Evolutionary conservation across 2,797 vertebrate species (phyloP).

Genomic region (Falco naumanni): DNA sequence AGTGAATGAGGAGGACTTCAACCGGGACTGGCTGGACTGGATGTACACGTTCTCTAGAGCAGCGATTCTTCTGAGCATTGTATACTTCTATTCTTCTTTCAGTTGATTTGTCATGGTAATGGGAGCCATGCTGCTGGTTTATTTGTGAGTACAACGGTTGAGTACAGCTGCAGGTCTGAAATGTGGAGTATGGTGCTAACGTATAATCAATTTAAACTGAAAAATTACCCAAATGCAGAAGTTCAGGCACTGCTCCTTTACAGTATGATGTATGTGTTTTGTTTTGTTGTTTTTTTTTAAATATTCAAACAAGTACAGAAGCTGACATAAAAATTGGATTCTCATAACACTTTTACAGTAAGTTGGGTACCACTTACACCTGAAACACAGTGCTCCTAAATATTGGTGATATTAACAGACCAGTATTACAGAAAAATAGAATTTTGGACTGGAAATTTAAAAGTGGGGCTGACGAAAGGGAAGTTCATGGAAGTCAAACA

Average conservation of each 20-base stretch:
- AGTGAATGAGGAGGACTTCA: slow-evolving; percentile 92
- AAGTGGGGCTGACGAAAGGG: fast-evolving
- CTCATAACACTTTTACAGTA: neutral
- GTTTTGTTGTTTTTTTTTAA: too few relatives aligned
- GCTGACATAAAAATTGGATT: neutral
- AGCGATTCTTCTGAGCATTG: slow-evolving; percentile 91
- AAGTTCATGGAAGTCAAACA: neutral
- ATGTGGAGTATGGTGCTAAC: neutral
- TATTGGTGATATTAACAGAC: neutral
- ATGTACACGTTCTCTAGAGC: slow-evolving; percentile 91
- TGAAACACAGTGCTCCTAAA: neutral
- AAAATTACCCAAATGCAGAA: neutral
- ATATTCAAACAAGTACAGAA: neutral
- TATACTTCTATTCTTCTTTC: slow-evolving; percentile 97
- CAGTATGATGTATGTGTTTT: neutral
- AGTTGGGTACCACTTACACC: neutral
- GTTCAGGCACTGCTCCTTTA: neutral
- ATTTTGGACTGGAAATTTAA: neutral
- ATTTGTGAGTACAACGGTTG: slow-evolving; percentile 86
- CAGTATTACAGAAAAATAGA: neutral
- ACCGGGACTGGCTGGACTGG: slow-evolving; percentile 96
- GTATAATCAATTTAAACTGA: neutral
- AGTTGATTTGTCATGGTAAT: slow-evolving; percentile 95
- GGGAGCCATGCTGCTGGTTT: slow-evolving; percentile 94
- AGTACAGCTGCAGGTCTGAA: neutral